A percentile compares a stretch with the other conserved stretches of the same genome.
Conservation (phyloP, 2,797 vertebrate species). For the Nasua narica region DNA sequence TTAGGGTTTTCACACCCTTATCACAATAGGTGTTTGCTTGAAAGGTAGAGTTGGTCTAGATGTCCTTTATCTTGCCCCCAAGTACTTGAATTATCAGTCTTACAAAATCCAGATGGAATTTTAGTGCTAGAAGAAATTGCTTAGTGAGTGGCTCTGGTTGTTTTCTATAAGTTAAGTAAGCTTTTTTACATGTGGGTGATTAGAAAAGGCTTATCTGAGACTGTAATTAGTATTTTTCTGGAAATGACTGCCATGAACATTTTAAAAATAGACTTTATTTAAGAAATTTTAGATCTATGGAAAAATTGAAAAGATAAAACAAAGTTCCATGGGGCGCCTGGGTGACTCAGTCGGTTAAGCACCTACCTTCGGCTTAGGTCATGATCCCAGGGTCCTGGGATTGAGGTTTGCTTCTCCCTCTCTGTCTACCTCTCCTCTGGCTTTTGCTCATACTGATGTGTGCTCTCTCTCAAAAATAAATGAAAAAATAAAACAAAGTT, state of each 20-base stretch:
- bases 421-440: not conserved
- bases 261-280: not conserved
- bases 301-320: not conserved
- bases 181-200: not conserved
- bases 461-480: not conserved
- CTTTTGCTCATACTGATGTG: not conserved
- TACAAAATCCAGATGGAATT: slow-evolving; percentile 37
- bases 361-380: not conserved
- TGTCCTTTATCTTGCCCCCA: not conserved
- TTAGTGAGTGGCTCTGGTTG: not conserved
- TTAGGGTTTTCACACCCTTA: slow-evolving; percentile 25
- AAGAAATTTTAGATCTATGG: slow-evolving; percentile 3
- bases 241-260: slow-evolving; percentile 5
- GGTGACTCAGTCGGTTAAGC: not conserved
- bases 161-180: slow-evolving; percentile 25
- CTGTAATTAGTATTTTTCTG: slow-evolving; percentile 3
- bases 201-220: slow-evolving; percentile 31
- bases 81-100: not conserved
- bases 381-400: not conserved
- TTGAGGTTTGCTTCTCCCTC: not conserved
- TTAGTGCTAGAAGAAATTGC: not conserved
- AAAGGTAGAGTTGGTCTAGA: not conserved
- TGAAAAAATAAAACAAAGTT: not conserved
- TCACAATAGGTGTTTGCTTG: not conserved
- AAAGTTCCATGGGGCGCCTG: not conserved